Evolutionary conservation across 2,797 vertebrate species (phyloP).

Genomic region (Pangasius macronema): DNA sequence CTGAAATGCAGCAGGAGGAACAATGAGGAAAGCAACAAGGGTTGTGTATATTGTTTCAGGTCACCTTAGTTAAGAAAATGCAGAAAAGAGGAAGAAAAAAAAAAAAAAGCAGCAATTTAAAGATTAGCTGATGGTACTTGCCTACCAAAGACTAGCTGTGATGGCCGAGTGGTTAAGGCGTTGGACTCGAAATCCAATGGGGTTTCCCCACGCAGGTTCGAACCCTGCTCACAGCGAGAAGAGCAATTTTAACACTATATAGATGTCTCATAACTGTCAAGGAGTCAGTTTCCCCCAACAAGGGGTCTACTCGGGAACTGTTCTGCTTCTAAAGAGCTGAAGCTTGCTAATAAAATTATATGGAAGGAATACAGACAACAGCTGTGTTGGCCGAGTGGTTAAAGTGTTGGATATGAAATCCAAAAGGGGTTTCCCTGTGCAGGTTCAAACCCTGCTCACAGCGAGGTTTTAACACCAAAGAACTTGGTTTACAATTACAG

Average conservation of each 20-base stretch:
- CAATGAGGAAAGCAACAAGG: not conserved
- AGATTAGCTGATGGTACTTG: not conserved
- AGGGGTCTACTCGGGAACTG: not conserved
- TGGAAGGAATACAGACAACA: too few species aligned
- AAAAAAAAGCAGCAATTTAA: too few species aligned
- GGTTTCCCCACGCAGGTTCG: not conserved
- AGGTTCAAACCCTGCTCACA: not conserved
- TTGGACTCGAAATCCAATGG: constrained; percentile 10
- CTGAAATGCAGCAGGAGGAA: not conserved
- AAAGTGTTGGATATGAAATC: not conserved
- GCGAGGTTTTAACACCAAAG: not conserved
- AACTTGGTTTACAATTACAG: too few species aligned
- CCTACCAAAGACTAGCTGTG: fast-evolving
- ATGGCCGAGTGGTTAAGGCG: not conserved
- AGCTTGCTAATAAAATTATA: too few species aligned
- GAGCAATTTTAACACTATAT: not conserved
- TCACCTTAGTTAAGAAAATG: not conserved
- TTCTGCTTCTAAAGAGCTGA: not conserved
- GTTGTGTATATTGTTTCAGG: not conserved
- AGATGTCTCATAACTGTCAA: not conserved
- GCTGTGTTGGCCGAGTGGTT: constrained; percentile 2
- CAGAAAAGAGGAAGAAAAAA: too few species aligned
- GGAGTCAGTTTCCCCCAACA: not conserved
- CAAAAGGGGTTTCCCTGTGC: not conserved
- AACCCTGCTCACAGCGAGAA: not conserved